Percentiles rank a stretch among this genome's conserved stretches.
These are phyloP conservation scores for Morinoia aosen DNA, from an alignment of 2,888 invertebrate genomes.

Conservation along the genomic window DNA sequence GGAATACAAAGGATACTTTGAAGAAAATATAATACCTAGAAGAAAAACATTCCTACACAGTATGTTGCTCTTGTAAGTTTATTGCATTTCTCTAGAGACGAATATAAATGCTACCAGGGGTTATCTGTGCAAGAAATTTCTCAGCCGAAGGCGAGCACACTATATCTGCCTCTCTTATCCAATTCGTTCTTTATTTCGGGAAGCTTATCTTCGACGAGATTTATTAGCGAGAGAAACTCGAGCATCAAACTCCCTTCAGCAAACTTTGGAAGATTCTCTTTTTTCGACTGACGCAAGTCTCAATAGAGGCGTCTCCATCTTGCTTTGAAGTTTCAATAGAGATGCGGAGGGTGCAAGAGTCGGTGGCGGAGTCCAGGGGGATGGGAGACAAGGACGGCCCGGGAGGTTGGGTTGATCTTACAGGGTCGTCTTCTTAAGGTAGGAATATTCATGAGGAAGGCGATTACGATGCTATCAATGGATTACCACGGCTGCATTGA, in stretches of 20 bases:
- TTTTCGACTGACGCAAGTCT: not conserved
- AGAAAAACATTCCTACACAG: no score
- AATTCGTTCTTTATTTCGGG: not conserved
- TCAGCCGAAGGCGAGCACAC: not conserved
- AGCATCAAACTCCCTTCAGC: conserved; percentile 11
- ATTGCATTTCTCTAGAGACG: not conserved
- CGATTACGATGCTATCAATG: conserved; percentile 46
- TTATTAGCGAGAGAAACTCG: not conserved
- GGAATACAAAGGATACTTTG: not conserved
- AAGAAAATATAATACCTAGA: no score
- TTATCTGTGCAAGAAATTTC: not conserved
- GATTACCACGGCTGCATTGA: conserved; percentile 44
- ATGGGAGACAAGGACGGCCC: not conserved
- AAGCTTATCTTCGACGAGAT: not conserved
- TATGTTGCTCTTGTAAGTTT: no score
- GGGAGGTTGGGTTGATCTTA: not conserved
- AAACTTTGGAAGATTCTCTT: conserved; percentile 1
- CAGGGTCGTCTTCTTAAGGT: not conserved
- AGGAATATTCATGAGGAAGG: conserved; percentile 43
- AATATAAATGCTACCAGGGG: not conserved
- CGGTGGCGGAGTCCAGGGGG: not conserved
- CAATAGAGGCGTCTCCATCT: conserved; percentile 35
- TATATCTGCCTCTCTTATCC: not conserved
- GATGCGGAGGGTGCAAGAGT: not conserved
- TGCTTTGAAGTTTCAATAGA: conserved; percentile 50